Evolutionary conservation across 2,888 invertebrate species (phyloP), one percentile per base, ranked within the genome.

Genomic region (Macrophya alboannulata): DNA sequence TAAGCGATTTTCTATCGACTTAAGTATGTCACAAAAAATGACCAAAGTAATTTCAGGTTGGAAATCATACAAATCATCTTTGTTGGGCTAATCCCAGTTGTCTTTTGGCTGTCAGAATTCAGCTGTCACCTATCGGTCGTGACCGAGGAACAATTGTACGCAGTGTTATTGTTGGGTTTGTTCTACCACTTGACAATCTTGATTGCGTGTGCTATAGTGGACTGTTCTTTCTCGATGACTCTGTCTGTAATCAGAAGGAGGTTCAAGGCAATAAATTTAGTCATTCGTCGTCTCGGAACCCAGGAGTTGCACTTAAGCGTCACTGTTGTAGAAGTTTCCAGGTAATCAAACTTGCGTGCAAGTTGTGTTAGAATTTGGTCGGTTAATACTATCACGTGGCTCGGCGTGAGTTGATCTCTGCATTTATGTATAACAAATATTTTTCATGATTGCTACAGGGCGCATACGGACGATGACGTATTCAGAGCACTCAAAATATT

Each of bases 281-380:
- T 71, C 71, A 71, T 71, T 71, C 43, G 2, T 71, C 71, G 71
- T n/a, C 6, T 25, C n/a, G 40, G 37, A n/a, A 40, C 37, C 9
- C 40, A 40, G 15, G 9, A 6, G 9, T 40, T 31, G 9, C 37
- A 43, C 9, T 37, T 10, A 12, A 40, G n/a, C 15, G 17, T n/a
- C 71, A 62, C 21, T 25, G 8, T 62, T 21, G 17, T 40, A 71
- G 71, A 17, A 37, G n/a, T 40, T 71, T 71, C 71, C 43, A 71
- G 71, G 71, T 71, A 62, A 62, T 62, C 0, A 62, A 62, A 62
- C 62, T 62, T 12, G 62, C 62, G n/a, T 40, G n/a, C n/a, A 40
- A 71, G 25, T 4, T 15, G 31, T 6, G 37, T 68, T 17, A 15
- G 4, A 4, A 68, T 65, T 12, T 17, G 1, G 4, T 31, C 31